Percentiles rank a stretch among this genome's conserved stretches.
Evolutionary conservation across 2,888 invertebrate genomes (phyloP).

Genomic region (Heteromurus nitidus): DNA sequence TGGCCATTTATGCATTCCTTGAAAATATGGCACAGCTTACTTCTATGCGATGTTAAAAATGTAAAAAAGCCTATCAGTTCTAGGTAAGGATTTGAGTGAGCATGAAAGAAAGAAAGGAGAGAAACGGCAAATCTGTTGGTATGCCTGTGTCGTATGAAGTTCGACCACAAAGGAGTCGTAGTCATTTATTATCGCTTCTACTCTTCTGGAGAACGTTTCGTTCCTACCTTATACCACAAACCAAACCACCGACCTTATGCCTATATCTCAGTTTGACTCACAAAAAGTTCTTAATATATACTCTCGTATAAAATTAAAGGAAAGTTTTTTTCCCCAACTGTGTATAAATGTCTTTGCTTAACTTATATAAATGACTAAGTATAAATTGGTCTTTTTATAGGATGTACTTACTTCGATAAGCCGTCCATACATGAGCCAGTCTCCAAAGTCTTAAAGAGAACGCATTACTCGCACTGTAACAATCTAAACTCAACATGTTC

Average conservation of each 20-base stretch:
- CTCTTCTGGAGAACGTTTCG: conserved; percentile 32
- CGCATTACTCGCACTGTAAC: conserved; percentile 74
- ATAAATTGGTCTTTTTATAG: too few species aligned
- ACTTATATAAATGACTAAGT: too few species aligned
- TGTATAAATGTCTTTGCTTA: too few species aligned
- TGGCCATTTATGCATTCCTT: too few species aligned
- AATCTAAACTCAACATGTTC: conserved; percentile 74
- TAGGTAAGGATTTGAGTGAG: background rate
- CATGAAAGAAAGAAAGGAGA: background rate
- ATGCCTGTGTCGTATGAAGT: conserved; percentile 18
- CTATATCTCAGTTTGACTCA: too few species aligned
- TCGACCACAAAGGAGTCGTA: conserved; percentile 44
- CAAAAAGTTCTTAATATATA: too few species aligned
- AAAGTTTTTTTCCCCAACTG: too few species aligned
- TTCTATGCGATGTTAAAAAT: too few species aligned
- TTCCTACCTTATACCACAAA: conserved; percentile 18
- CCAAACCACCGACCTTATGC: too few species aligned
- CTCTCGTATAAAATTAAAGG: too few species aligned
- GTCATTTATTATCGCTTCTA: conserved; percentile 64
- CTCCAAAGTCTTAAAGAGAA: conserved; percentile 74
- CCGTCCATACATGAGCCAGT: conserved; percentile 74
- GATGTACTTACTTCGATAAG: conserved; percentile 73
- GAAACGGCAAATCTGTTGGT: conserved; percentile 33
- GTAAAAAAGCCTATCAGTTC: too few species aligned
- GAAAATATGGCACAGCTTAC: too few species aligned